Evolutionary conservation across 2,888 invertebrate species (phyloP), one percentile per base, ranked within the genome.

Genomic region (Notocelia uddmanniana): DNA sequence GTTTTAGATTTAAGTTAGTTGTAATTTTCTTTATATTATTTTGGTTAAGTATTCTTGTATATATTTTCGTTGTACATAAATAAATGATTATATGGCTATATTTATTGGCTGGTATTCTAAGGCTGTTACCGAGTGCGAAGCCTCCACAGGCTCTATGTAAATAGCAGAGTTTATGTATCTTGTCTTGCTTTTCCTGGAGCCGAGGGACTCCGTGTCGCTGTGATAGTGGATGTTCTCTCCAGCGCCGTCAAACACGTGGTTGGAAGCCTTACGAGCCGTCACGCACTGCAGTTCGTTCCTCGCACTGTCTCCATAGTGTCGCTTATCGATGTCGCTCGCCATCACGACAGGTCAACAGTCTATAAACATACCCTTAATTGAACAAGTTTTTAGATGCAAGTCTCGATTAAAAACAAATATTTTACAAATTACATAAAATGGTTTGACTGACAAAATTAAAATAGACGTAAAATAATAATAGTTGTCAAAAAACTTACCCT

Each of bases 101-200:
- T n/a, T n/a, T n/a, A n/a, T n/a, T n/a, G n/a, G n/a, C n/a, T 26
- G 5, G 5, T 26, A 26, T 26, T 26, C 2, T 26, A 26, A 5
- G 26, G 5, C 5, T 3, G 31, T 90, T 74, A 88, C 91, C 0
- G 93, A 93, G 68, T 86, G 92, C 48, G 91, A 86, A 0, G 89
- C 78, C 72, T 92, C 89, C 0, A 94, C 85, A 0, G 91, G 89
- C 80, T 95, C 95, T 1, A 95, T 91, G 75, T 93, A 95, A 75
- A 95, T 95, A 8, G 95, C 95, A 0, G 95, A 94, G 81, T 95
- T 95, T 66, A 95, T 94, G 78, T 94, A 95, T 73, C 95, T 93
- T 5, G 91, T 90, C 79, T 88, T 92, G 79, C 90, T 91, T 68
- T 90, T 89, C 59, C 85, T 83, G 1, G 92, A 92, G 0, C 80